A percentile compares a stretch with the other conserved stretches of the same genome.
Evolutionary conservation across 2,888 invertebrate species (phyloP).

Genomic region (Diaprepes abbreviatus): DNA sequence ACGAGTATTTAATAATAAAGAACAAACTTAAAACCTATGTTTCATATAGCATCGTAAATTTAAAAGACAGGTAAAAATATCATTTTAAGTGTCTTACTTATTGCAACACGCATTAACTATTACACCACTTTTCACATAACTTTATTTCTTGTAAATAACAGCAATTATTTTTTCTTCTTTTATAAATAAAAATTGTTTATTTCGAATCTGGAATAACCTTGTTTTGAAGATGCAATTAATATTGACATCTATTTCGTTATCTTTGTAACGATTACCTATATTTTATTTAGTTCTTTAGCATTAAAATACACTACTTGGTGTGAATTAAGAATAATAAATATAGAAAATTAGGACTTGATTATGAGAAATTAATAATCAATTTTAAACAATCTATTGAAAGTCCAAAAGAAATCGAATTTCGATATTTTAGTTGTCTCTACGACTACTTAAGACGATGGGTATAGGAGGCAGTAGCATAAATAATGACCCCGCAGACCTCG

Average conservation of each 20-base stretch:
- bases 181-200: slow-evolving; percentile 13
- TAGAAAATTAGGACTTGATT: too few species aligned
- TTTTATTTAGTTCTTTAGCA: slow-evolving; percentile 7
- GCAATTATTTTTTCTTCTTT: slow-evolving; percentile 31
- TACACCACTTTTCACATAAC: slow-evolving; percentile 12
- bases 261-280: slow-evolving; percentile 30
- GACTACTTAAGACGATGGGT: too few species aligned
- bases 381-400: too few species aligned
- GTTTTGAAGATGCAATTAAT: slow-evolving; percentile 14
- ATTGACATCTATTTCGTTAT: slow-evolving; percentile 26
- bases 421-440: too few species aligned
- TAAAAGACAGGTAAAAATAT: background rate
- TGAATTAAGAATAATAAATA: too few species aligned
- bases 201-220: slow-evolving; percentile 1
- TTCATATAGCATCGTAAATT: too few species aligned
- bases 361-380: too few species aligned
- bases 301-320: slow-evolving; percentile 11
- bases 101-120: background rate
- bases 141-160: background rate
- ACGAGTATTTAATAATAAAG: too few species aligned
- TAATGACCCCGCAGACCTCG: too few species aligned
- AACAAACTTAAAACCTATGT: too few species aligned
- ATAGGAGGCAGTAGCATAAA: too few species aligned
- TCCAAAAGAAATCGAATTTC: too few species aligned
- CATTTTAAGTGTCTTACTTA: background rate